Base-by-base conservation (phyloP, 1,140 invertebrate species). In the Pachypeltis micranthus region DNA sequence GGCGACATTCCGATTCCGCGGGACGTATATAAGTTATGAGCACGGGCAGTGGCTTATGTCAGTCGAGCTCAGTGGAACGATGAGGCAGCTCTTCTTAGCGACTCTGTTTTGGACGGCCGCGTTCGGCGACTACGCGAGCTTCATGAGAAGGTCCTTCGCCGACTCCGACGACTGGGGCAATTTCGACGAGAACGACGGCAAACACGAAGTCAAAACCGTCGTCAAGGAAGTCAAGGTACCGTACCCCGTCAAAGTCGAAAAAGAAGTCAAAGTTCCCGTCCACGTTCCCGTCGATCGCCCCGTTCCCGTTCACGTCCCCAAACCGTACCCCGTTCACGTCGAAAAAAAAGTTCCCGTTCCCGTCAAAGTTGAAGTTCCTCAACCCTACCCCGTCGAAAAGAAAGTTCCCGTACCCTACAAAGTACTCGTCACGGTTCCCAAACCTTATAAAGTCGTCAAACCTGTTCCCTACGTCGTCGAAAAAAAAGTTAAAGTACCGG, bases 161-260 rank as follows among this genome's bases (percentile, higher is more conserved):
- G n/a, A n/a, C n/a, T n/a, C n/a, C n/a, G 66, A 23, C n/a, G 58
- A 39, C 21, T 31, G 16, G 14, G 61, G 47, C 19, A 3, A 10
- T 21, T 39, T 10, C n/a, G 34, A 39, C 34, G 34, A 7, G 34
- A 7, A 39, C n/a, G 12, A 51, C 47, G 16, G 19, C 23, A 19
- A 39, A 0, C 31, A 61, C 10, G 31, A 58, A 21, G 25, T 29
- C 12, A 12, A 21, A 16, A 31, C 44, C 2, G 26, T 63, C 19
- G 80, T 84, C 3, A 85, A 85, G 70, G 63, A 64, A 34, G 82
- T 87, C 31, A 79, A 80, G 28, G 84, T 88, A 24, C 86, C 88
- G 73, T 87, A 85, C 72, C 86, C 85, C 27, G 81, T 65, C 47
- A 61, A 44, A 19, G 70, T 71, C 1, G 67, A 70, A 29, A 70